Conservation (phyloP, 2,113 vertebrate genomes). For the Siniperca chuatsi region DNA sequence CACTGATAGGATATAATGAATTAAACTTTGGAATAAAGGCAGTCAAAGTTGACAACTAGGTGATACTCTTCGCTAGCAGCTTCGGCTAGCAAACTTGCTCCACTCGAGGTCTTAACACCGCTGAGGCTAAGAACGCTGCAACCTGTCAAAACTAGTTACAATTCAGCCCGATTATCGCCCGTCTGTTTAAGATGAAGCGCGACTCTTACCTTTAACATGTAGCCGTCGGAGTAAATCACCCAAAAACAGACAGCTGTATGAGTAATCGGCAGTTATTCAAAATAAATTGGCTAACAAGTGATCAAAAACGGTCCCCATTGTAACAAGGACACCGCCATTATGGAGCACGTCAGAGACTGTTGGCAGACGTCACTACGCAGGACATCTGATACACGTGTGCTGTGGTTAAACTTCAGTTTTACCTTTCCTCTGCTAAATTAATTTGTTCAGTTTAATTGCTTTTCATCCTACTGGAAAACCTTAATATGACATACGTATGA, state of each 20-base stretch:
- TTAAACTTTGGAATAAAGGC: fast-evolving
- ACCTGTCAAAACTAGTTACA: neutral
- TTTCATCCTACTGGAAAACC: neutral
- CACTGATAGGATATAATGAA: fast-evolving
- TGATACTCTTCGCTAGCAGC: neutral
- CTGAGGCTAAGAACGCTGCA: neutral
- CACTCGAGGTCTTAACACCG: slow-evolving; percentile 23
- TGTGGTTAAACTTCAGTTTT: neutral
- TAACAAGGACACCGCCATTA: slow-evolving; percentile 76
- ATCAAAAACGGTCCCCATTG: slow-evolving; percentile 58
- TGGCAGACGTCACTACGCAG: slow-evolving; percentile 42
- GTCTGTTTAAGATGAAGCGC: fast-evolving
- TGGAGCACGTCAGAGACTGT: slow-evolving; percentile 10
- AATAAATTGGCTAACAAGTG: slow-evolving; percentile 52
- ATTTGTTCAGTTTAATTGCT: neutral
- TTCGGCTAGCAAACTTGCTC: slow-evolving; percentile 48
- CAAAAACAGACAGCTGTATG: neutral
- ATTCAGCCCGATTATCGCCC: fast-evolving
- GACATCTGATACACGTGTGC: neutral
- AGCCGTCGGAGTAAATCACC: slow-evolving; percentile 27
- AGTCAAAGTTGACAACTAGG: too few relatives aligned
- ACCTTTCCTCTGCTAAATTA: neutral
- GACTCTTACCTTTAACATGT: slow-evolving; percentile 77
- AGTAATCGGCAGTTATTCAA: slow-evolving; percentile 29
- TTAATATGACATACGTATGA: too few relatives aligned